Conservation (phyloP, 2,113 vertebrate species). For the Oreochromis tanganicae region DNA sequence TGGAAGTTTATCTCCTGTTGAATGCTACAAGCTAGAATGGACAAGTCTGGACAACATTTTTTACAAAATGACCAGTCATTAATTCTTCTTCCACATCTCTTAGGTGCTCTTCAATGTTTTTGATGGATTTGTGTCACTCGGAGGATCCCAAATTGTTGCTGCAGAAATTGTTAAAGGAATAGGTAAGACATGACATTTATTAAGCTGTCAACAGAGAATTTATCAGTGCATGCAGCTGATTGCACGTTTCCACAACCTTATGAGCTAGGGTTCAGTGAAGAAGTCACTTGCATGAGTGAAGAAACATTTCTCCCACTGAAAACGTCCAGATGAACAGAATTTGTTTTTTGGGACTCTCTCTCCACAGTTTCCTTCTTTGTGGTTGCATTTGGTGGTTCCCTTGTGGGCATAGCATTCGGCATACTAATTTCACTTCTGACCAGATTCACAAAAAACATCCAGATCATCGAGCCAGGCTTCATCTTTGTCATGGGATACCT, state of each 20-base stretch:
- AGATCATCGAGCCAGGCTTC: constrained; percentile 93
- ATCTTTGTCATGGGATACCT: constrained; percentile 91
- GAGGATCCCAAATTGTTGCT: constrained; percentile 75
- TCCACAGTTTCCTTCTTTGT: constrained; percentile 90
- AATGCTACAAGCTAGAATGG: not conserved
- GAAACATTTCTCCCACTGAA: no score
- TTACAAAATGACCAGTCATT: not conserved
- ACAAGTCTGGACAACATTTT: not conserved
- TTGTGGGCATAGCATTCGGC: constrained; percentile 84
- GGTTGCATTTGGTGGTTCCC: constrained; percentile 88
- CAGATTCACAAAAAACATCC: constrained; percentile 87
- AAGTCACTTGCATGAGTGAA: not conserved
- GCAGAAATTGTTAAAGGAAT: constrained; percentile 90
- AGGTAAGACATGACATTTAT: constrained; percentile 65
- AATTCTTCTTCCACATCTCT: not conserved
- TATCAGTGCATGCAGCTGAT: not conserved
- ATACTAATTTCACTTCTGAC: constrained; percentile 85
- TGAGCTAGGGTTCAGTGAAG: not conserved
- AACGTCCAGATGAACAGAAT: not conserved
- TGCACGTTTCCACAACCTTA: not conserved
- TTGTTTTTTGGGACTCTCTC: not conserved
- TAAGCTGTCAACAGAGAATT: not conserved
- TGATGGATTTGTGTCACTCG: constrained; percentile 86
- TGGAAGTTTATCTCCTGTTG: not conserved
- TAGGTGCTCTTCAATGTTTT: constrained; percentile 96